Evolutionary conservation across 1,140 invertebrate genomes (phyloP).

Genomic region (Nasonia giraulti): DNA sequence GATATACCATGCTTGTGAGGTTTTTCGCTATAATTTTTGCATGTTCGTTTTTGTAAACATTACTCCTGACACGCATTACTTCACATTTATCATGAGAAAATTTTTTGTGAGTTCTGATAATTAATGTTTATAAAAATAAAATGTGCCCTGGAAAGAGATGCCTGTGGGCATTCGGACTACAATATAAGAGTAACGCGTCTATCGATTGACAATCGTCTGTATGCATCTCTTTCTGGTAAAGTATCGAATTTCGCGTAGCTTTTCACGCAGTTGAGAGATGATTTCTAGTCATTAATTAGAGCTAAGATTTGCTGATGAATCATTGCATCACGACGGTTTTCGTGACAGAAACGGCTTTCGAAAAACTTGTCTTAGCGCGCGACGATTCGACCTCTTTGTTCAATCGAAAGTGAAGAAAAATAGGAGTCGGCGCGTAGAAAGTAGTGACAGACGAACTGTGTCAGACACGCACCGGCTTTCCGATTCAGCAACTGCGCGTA

Average conservation of each 20-base stretch:
- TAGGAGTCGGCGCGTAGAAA: neutral
- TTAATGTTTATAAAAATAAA: constrained; percentile 39
- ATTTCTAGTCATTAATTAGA: neutral
- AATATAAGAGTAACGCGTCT: too few species aligned
- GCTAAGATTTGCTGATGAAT: neutral
- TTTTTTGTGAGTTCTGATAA: constrained; percentile 6
- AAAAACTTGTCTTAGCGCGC: neutral
- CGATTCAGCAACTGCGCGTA: neutral
- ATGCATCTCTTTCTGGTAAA: neutral
- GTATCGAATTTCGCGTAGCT: neutral
- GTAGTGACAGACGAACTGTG: neutral
- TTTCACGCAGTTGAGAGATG: neutral
- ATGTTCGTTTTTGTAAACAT: constrained; percentile 58
- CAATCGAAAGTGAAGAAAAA: neutral
- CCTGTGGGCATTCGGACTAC: neutral
- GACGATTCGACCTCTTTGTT: neutral
- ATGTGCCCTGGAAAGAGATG: neutral
- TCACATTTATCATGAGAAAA: constrained; percentile 41
- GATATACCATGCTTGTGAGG: constrained; percentile 70
- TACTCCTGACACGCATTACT: constrained; percentile 19
- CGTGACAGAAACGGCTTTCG: neutral
- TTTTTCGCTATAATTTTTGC: constrained; percentile 66
- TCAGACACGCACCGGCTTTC: neutral
- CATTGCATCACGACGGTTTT: neutral
- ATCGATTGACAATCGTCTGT: neutral